A percentile compares a stretch with the other conserved stretches of the same genome.
Evolutionary conservation across 2,888 invertebrate genomes (phyloP).

Genomic region (Eurytoma adleriae): DNA sequence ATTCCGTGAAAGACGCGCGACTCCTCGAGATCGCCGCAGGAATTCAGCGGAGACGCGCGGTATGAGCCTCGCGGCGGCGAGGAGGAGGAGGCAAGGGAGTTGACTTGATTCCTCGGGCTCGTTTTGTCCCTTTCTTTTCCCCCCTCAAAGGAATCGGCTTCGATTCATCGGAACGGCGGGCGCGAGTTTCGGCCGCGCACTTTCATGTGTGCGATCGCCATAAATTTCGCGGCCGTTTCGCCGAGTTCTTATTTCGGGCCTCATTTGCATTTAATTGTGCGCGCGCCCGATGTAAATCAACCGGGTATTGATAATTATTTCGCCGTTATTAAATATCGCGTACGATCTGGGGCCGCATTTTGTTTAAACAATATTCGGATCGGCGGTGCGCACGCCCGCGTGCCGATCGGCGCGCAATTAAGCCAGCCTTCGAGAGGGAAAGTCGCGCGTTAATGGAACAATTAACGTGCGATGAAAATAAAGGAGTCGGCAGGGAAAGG

Average conservation of each 20-base stretch:
- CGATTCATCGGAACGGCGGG: slow-evolving; percentile 9
- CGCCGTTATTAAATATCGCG: no score
- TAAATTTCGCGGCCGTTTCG: not conserved
- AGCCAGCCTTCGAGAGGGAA: no score
- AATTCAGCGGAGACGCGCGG: slow-evolving; percentile 10
- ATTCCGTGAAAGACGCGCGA: slow-evolving; percentile 34
- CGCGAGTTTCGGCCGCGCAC: not conserved
- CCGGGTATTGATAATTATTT: no score
- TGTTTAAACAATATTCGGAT: no score
- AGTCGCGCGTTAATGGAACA: no score
- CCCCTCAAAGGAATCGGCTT: slow-evolving; percentile 3
- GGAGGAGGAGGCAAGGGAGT: not conserved
- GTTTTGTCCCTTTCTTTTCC: slow-evolving; percentile 8
- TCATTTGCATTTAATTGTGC: not conserved
- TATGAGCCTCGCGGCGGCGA: not conserved
- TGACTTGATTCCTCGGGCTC: not conserved
- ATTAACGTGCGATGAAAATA: no score
- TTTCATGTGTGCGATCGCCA: slow-evolving; percentile 5
- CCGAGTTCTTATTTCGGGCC: not conserved
- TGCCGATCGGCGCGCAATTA: no score
- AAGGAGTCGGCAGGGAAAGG: no score
- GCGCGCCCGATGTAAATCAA: not conserved
- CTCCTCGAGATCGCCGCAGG: not conserved
- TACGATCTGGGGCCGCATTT: no score
- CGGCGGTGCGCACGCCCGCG: no score